Base-by-base conservation (phyloP, 2,113 vertebrate genomes). In the Budorcas taxicolor region DNA sequence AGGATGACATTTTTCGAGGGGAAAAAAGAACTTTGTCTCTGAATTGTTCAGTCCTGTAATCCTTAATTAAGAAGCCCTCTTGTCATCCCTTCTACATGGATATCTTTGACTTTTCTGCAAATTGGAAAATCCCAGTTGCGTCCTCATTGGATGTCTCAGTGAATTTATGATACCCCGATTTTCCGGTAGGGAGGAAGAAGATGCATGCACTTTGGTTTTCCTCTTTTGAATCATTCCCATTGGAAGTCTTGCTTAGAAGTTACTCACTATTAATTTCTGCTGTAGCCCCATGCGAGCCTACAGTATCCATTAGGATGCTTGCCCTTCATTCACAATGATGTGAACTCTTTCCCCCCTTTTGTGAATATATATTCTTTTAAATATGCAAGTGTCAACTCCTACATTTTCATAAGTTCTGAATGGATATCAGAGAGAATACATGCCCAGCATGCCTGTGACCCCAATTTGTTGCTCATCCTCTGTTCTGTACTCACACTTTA, bases 381-480 rank as follows among this genome's bases (percentile, higher is more conserved):
- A 80, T 86, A 43, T 83, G 40, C 6, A n/a, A 81, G 23, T 67
- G 52, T 62, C 90, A 78, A 25, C 57, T 47, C 78, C n/a, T 55
- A 57, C 55, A 60, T 97, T 96, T 95, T 95, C 33, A 58, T 94
- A 94, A 84, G 67, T 93, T 92, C 76, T 87, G 88, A 67, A 33
- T 53, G 60, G 64, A 91, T 93, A 62, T 91, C 94, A 95, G 52
- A 84, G 60, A 85, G 78, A 83, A 76, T 55, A 6, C 15, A 84
- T 55, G 33, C 45, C 81, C 36, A 25, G n/a, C 21, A 33, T 45
- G 47, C 87, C 64, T 91, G 15, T 91, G 95, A 94, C 91, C 86
- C 74, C 83, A 81, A 53, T 93, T 97, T 97, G 94, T 97, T 91
- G 60, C 64, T 96, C 2, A 13, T 53, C n/a, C 52, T 95, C 87